Conservation (phyloP, 1,140 invertebrate species). For the Arion vulgaris region DNA sequence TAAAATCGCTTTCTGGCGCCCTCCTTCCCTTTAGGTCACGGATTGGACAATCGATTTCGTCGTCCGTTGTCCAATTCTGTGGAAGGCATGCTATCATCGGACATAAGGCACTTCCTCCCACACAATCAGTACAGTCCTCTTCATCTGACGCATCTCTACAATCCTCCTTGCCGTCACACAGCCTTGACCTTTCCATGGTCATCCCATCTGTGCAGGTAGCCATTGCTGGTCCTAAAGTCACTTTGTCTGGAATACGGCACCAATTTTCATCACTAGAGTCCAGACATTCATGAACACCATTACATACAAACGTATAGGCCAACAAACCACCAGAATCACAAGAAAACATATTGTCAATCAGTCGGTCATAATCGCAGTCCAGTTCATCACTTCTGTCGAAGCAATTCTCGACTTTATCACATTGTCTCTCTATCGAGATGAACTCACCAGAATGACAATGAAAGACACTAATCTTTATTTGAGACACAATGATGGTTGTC, state of each 20-base stretch:
- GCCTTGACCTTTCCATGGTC: not conserved
- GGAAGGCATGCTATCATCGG: conserved; percentile 30
- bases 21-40: not conserved
- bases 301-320: conserved; percentile 36
- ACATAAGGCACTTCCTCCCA: not conserved
- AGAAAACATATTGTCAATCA: not conserved
- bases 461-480: not conserved
- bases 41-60: conserved; percentile 16
- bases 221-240: not conserved
- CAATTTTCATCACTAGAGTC: conserved; percentile 34
- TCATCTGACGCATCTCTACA: conserved; percentile 40
- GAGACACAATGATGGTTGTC: not conserved
- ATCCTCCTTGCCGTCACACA: conserved; percentile 35
- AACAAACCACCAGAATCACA: conserved; percentile 14
- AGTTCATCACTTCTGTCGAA: conserved; percentile 25
- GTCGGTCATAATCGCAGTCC: conserved; percentile 11
- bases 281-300: conserved; percentile 33
- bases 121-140: conserved; percentile 34
- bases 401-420: conserved; percentile 27
- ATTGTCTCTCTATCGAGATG: conserved; percentile 5
- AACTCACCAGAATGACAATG: conserved; percentile 20
- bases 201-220: conserved; percentile 24
- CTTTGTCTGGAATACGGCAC: conserved; percentile 13
- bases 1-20: not conserved
- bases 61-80: not conserved